phyloP scores from a whole-genome alignment of 2,888 invertebrate species.

The Eupeodes latifasciatus region DNA sequence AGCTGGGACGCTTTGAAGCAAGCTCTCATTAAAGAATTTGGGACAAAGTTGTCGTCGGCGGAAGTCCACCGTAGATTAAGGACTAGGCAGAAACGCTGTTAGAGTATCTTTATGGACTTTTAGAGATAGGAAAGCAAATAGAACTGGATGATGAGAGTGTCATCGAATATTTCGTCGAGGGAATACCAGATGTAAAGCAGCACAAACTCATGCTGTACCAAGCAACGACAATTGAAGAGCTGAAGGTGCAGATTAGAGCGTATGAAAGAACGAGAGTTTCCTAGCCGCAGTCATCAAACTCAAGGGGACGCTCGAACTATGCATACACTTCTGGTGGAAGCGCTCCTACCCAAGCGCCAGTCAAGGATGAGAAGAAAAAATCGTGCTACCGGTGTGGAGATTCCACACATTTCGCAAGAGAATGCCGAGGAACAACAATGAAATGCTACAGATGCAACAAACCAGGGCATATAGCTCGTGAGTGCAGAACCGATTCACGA shows the following conservation, averaged over 20 bases:
- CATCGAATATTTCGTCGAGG: slow-evolving; percentile 62
- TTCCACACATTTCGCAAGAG: too few relatives aligned
- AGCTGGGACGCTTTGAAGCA: too few relatives aligned
- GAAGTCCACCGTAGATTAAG: neutral
- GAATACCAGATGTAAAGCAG: slow-evolving; percentile 38
- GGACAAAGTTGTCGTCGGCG: slow-evolving; percentile 9
- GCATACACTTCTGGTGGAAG: neutral
- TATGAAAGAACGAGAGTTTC: slow-evolving; percentile 52
- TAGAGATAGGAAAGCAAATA: slow-evolving; percentile 53
- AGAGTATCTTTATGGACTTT: slow-evolving; percentile 48
- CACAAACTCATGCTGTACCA: slow-evolving; percentile 60
- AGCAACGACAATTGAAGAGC: slow-evolving; percentile 13
- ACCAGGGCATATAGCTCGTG: too few relatives aligned
- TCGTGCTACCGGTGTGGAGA: neutral
- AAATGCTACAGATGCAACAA: too few relatives aligned
- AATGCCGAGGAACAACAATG: too few relatives aligned
- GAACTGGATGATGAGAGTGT: slow-evolving; percentile 57
- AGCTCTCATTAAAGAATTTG: too few relatives aligned
- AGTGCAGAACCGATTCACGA: too few relatives aligned
- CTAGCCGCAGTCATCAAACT: slow-evolving; percentile 2
- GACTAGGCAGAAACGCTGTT: too few relatives aligned
- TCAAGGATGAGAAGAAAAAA: neutral
- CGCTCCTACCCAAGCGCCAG: neutral
- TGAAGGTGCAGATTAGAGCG: slow-evolving; percentile 48
- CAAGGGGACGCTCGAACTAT: neutral